These are phyloP conservation scores for Typhlichthys subterraneus DNA, from an alignment of 2,797 vertebrate species.

Conservation along the genomic window DNA sequence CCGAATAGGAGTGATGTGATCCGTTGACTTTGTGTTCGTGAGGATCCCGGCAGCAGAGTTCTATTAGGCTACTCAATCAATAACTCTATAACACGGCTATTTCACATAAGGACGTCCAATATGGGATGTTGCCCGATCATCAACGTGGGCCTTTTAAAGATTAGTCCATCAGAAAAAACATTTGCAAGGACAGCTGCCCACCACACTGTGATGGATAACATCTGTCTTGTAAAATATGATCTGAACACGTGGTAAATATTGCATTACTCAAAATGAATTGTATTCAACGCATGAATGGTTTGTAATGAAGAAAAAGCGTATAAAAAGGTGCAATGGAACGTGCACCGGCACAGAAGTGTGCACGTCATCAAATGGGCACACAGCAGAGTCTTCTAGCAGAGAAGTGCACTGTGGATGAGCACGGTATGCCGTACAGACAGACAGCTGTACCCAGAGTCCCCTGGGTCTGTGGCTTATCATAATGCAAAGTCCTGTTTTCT, in stretches of 20 bases:
- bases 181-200: slow-evolving; percentile 29
- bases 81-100: slow-evolving; percentile 57
- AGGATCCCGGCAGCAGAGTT: too few relatives aligned
- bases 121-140: slow-evolving; percentile 48
- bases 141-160: slow-evolving; percentile 63
- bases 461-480: slow-evolving; percentile 16
- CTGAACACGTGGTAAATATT: slow-evolving; percentile 65
- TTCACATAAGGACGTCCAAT: slow-evolving; percentile 47
- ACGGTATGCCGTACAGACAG: neutral
- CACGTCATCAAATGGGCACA: slow-evolving; percentile 27
- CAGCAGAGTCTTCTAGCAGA: slow-evolving; percentile 16
- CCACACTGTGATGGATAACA: slow-evolving; percentile 49
- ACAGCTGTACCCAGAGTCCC: neutral
- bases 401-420: slow-evolving; percentile 40
- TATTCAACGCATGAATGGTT: slow-evolving; percentile 61
- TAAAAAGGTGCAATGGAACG: slow-evolving; percentile 33
- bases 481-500: slow-evolving; percentile 38
- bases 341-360: slow-evolving; percentile 5
- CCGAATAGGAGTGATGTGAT: too few relatives aligned
- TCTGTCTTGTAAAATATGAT: slow-evolving; percentile 64
- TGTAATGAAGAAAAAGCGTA: slow-evolving; percentile 54
- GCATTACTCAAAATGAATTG: slow-evolving; percentile 64
- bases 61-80: slow-evolving; percentile 25
- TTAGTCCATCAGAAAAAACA: slow-evolving; percentile 34
- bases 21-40: too few relatives aligned